phyloP scores from a whole-genome alignment of 2,113 vertebrate species.

The Corynorhinus townsendii region DNA sequence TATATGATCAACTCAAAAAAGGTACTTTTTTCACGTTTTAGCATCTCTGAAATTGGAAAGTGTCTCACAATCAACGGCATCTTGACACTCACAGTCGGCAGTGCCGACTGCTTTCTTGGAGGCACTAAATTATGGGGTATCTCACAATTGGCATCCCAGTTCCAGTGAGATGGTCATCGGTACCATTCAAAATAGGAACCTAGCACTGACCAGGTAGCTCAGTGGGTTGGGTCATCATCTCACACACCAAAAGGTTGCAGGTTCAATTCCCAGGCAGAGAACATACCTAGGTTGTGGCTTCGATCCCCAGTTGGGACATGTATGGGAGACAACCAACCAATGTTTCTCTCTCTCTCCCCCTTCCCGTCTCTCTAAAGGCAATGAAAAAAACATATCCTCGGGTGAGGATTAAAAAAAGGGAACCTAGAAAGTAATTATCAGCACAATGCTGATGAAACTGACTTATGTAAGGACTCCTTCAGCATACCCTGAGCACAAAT shows the following conservation, averaged over 20 bases:
- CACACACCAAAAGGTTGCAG: background rate
- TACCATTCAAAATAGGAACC: background rate
- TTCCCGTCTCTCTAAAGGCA: background rate
- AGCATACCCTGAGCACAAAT: background rate
- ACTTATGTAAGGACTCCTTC: background rate
- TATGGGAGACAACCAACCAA: background rate
- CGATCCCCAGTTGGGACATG: background rate
- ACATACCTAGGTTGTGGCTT: background rate
- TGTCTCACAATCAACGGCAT: fast-evolving
- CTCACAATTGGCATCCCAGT: background rate
- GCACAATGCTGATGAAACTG: fast-evolving
- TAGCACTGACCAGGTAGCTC: background rate
- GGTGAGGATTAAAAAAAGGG: background rate
- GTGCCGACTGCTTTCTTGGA: background rate
- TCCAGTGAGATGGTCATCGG: background rate
- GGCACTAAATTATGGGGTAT: background rate
- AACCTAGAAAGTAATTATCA: background rate
- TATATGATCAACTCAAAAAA: too few relatives aligned
- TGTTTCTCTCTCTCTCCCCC: background rate
- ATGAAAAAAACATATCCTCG: background rate
- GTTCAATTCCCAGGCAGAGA: background rate
- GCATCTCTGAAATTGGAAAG: background rate
- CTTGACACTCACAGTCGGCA: too few relatives aligned
- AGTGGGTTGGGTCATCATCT: background rate
- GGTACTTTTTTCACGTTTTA: background rate